Conservation (phyloP, 30 jellyfish, hydroid and myxozoan genomes). For the Morbakka virulenta region DNA sequence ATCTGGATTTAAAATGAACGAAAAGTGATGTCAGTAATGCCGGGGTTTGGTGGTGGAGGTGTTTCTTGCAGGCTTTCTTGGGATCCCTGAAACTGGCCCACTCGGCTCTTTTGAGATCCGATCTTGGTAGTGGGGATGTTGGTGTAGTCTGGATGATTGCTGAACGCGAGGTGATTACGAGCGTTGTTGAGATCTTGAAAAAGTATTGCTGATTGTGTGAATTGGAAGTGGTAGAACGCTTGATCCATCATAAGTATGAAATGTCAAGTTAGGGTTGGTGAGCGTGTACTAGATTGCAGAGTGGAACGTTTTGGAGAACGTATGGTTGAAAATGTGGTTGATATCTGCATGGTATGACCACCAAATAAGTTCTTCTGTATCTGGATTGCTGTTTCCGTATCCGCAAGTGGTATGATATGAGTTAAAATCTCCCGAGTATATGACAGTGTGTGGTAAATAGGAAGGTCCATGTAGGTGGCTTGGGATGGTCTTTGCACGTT, state of each 20-base stretch:
- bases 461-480: too few species aligned
- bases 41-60: too few species aligned
- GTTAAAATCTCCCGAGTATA: constrained; percentile 21
- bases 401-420: neutral
- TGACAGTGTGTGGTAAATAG: constrained; percentile 11
- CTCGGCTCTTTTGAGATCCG: neutral
- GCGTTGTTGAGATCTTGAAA: constrained; percentile 2
- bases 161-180: neutral
- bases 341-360: neutral
- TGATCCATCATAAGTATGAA: neutral
- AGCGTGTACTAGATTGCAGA: too few species aligned
- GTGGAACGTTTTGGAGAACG: too few species aligned
- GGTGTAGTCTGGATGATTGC: neutral
- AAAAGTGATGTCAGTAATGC: too few species aligned
- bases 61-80: too few species aligned
- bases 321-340: neutral
- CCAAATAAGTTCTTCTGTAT: neutral
- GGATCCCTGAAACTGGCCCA: neutral
- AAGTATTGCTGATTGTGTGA: too few species aligned
- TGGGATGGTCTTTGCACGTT: too few species aligned
- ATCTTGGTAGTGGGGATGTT: constrained; percentile 2
- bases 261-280: constrained; percentile 9
- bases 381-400: neutral
- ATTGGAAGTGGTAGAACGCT: neutral
- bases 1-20: too few species aligned